Percentiles rank a stretch among this genome's conserved stretches.
phyloP scores from a whole-genome alignment of 2,797 vertebrate species.

The Tarsius wallacei region DNA sequence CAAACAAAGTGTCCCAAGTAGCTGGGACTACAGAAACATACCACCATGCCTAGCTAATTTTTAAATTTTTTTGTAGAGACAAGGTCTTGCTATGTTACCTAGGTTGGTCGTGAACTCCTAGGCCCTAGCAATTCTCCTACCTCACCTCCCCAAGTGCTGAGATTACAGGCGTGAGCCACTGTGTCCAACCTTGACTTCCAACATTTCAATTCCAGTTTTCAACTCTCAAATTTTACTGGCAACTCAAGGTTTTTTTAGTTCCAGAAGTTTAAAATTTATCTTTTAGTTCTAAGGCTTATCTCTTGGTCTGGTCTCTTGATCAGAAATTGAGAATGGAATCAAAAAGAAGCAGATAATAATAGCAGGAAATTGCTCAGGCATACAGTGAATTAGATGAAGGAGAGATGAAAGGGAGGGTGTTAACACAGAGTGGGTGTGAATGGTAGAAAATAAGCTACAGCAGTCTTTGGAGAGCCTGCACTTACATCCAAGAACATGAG shows the following conservation, averaged over 20 bases:
- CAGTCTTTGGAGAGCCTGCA: not conserved
- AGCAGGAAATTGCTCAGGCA: not conserved
- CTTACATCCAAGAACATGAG: not conserved
- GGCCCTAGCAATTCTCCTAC: not conserved
- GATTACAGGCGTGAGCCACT: not conserved
- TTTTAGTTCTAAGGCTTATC: not conserved
- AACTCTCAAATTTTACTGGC: not conserved
- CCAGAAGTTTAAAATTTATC: not conserved
- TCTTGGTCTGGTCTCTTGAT: not conserved
- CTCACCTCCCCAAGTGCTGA: not conserved
- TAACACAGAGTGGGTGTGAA: not conserved
- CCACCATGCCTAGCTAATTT: not conserved
- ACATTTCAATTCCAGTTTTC: slow-evolving; percentile 1
- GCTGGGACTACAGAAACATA: not conserved
- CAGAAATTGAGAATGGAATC: slow-evolving; percentile 16
- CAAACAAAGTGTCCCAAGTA: not conserved
- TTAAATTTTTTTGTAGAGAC: not conserved
- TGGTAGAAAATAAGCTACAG: not conserved
- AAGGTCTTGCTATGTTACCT: not conserved
- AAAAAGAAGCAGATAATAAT: not conserved
- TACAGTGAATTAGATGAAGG: not conserved
- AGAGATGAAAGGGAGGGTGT: not conserved
- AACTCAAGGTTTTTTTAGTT: not conserved
- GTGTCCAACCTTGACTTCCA: not conserved
- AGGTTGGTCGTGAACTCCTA: not conserved